These are phyloP conservation scores for Charaxes varanes DNA, from an alignment of 1,140 invertebrate species.

Conservation along the genomic window DNA sequence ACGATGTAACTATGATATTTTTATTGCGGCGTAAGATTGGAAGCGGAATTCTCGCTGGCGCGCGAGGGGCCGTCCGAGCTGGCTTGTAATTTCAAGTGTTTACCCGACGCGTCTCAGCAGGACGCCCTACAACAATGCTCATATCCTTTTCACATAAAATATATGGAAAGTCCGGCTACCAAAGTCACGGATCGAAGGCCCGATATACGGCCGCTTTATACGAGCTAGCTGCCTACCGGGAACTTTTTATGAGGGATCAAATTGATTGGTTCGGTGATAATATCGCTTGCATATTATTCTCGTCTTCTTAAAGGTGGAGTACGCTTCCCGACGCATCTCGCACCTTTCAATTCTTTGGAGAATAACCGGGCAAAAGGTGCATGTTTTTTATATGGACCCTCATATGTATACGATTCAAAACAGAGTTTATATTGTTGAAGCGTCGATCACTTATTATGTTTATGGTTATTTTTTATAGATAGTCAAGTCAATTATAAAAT, in stretches of 20 bases:
- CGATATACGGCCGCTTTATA: constrained; percentile 56
- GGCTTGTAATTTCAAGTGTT: constrained; percentile 71
- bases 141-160: constrained; percentile 74
- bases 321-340: constrained; percentile 26
- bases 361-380: too few relatives aligned
- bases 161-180: constrained; percentile 66
- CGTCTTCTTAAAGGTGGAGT: constrained; percentile 4
- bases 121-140: constrained; percentile 60
- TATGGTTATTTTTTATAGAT: too few relatives aligned
- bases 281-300: constrained; percentile 55
- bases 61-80: constrained; percentile 38
- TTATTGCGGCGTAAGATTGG: constrained; percentile 65
- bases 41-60: constrained; percentile 52
- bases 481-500: too few relatives aligned
- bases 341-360: constrained; percentile 25
- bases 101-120: constrained; percentile 56
- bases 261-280: constrained; percentile 70
- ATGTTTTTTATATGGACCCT: too few relatives aligned
- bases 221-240: constrained; percentile 53
- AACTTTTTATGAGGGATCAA: constrained; percentile 70
- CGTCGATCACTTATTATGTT: too few relatives aligned
- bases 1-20: constrained; percentile 39
- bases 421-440: too few relatives aligned
- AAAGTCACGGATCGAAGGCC: constrained; percentile 51
- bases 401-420: too few relatives aligned